A percentile compares a stretch with the other conserved stretches of the same genome.
Conservation (phyloP, 2,797 vertebrate genomes). For the Leontopithecus rosalia region DNA sequence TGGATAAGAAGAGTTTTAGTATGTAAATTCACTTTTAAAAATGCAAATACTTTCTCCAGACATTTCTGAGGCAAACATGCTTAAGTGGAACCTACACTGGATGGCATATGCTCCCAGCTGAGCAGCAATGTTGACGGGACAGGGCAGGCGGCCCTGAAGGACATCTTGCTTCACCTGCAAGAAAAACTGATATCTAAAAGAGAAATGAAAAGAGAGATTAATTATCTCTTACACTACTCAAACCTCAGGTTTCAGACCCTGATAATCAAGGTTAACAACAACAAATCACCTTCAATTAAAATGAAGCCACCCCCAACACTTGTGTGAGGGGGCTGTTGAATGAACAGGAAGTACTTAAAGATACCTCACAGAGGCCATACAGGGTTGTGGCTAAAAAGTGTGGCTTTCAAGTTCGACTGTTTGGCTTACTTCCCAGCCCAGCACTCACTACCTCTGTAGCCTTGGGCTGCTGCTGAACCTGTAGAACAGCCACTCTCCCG, state of each 20-base stretch:
- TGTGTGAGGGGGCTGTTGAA: not conserved
- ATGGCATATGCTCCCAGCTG: slow-evolving; percentile 90
- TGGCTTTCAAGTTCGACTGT: not conserved
- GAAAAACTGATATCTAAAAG: slow-evolving; percentile 92
- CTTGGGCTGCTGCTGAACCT: too few species aligned
- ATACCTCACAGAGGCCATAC: not conserved
- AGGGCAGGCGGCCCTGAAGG: slow-evolving; percentile 91
- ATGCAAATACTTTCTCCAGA: not conserved
- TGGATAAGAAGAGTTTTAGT: not conserved
- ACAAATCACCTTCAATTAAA: not conserved
- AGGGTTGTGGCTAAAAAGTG: not conserved
- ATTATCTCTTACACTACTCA: not conserved
- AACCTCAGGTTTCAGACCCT: not conserved
- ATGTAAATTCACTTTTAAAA: not conserved
- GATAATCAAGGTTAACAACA: not conserved
- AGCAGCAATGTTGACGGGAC: slow-evolving; percentile 84
- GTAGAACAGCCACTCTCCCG: not conserved
- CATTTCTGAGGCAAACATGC: slow-evolving; percentile 13
- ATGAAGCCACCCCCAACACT: not conserved
- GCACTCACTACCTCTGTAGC: not conserved
- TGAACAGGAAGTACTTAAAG: not conserved
- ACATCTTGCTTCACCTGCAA: slow-evolving; percentile 94
- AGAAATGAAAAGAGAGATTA: slow-evolving; percentile 68
- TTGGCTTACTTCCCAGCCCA: not conserved
- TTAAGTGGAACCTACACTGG: slow-evolving; percentile 86